Evolutionary conservation across 2,888 invertebrate species (phyloP), one percentile per base, ranked within the genome.

Genomic region (Cerastis leucographa): DNA sequence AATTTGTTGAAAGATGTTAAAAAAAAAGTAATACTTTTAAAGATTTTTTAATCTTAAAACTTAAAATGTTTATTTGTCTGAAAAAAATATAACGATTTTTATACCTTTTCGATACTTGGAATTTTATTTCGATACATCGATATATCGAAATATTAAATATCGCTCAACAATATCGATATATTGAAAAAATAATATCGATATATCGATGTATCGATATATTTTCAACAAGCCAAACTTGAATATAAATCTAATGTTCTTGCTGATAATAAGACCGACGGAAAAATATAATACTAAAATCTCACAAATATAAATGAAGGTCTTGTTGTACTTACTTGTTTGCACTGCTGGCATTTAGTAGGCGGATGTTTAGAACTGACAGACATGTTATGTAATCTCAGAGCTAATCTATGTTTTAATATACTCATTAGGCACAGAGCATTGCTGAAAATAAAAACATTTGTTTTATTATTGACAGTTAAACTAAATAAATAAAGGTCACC

Each of bases 361-460:
- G 96, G 95, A 88, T 92, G 95, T 91, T 91, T 96, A 75, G 93
- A 95, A 86, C 86, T 95, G 81, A 90, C 93, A 71, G 92, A 94
- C 97, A 94, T 96, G 86, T 89, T 94, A 83, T 97, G 94, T 19
- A 97, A 93, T 78, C 97, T 94, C 66, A 97, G 93, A 29, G 96
- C 96, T 85, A 97, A 93, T 80, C 97, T 96, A 85, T 97, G 97
- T 83, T 96, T 97, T 70, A 97, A 87, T 81, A 97, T 91, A 84
- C 95, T 96, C 89, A 97, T 95, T 76, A 97, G 92, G 88, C 97
- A 97, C 22, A 96, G 94, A 40, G 95, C 93, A 85, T 97, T 97
- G 88, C 97, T 97, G 94, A 76, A 95, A 94, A 81, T 25, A 44
- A 73, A 74, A 65, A 1, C 35, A 35, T 35, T 67, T 65, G 54